phyloP scores from a whole-genome alignment of 2,113 vertebrate species.

The Athene noctua region DNA sequence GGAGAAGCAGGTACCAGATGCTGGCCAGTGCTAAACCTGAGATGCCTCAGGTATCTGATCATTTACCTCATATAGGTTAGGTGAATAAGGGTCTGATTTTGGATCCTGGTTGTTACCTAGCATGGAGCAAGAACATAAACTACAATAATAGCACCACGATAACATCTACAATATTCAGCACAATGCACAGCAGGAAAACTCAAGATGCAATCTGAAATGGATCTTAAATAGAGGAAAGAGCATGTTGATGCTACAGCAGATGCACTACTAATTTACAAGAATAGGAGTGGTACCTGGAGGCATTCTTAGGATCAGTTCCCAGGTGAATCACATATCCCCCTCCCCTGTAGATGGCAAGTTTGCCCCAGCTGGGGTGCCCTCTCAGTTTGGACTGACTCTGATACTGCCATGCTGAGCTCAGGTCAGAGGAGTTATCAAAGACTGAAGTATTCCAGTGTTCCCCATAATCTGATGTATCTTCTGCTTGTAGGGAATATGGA shows the following conservation, averaged over 20 bases:
- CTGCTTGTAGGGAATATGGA: slow-evolving; percentile 83
- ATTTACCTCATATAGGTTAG: neutral
- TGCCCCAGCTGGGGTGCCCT: slow-evolving; percentile 84
- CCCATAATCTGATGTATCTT: slow-evolving; percentile 82
- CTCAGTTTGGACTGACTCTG: slow-evolving; percentile 80
- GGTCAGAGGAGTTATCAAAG: slow-evolving; percentile 52
- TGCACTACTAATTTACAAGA: neutral
- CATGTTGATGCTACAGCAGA: neutral
- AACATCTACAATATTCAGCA: neutral
- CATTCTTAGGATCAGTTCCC: slow-evolving; percentile 77
- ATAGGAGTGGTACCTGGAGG: slow-evolving; percentile 77
- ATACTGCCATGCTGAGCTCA: slow-evolving; percentile 80
- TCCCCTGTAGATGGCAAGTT: slow-evolving; percentile 82
- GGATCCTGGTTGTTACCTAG: neutral
- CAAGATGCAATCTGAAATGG: neutral
- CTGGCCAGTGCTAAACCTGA: neutral
- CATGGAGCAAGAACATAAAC: neutral
- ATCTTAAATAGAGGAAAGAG: neutral
- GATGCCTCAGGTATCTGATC: neutral
- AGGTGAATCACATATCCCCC: slow-evolving; percentile 88
- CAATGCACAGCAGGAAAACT: neutral
- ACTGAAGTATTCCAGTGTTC: slow-evolving; percentile 78
- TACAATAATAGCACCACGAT: neutral
- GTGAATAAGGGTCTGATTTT: neutral
- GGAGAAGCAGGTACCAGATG: neutral